These are phyloP conservation scores for Pteropus alecto DNA, from an alignment of 2,113 vertebrate genomes.

Conservation along the genomic window DNA sequence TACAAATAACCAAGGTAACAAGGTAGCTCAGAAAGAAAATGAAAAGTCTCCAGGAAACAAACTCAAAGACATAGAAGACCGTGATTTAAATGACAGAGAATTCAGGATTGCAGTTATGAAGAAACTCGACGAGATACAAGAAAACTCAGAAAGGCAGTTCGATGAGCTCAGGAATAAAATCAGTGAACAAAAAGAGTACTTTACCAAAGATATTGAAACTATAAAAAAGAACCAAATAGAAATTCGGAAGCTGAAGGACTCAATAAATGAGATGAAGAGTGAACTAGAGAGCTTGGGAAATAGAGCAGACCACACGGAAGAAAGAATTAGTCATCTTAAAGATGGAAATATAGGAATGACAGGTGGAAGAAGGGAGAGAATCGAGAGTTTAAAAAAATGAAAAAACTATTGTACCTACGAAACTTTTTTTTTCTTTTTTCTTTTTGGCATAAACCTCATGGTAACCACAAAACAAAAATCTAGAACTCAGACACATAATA, in stretches of 20 bases:
- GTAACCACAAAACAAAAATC: too few species aligned
- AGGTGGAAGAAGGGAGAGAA: not conserved
- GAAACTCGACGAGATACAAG: not conserved
- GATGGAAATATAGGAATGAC: not conserved
- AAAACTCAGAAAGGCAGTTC: not conserved
- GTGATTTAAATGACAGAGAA: not conserved
- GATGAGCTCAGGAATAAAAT: not conserved
- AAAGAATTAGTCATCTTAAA: not conserved
- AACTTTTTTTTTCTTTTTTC: too few species aligned
- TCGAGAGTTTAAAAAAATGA: not conserved
- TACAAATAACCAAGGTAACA: not conserved
- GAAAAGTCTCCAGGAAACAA: not conserved
- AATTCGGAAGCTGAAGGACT: not conserved
- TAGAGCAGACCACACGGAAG: not conserved
- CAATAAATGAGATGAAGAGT: not conserved
- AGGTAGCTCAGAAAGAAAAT: not conserved
- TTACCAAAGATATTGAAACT: not conserved
- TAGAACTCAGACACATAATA: too few species aligned
- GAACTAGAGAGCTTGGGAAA: not conserved
- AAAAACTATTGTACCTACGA: not conserved
- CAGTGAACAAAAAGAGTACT: not conserved
- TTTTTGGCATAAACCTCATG: too few species aligned
- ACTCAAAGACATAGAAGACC: not conserved
- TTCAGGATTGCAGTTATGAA: not conserved
- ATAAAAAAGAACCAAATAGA: not conserved